Conservation (phyloP, 2,113 vertebrate genomes). For the Menidia beryllina region DNA sequence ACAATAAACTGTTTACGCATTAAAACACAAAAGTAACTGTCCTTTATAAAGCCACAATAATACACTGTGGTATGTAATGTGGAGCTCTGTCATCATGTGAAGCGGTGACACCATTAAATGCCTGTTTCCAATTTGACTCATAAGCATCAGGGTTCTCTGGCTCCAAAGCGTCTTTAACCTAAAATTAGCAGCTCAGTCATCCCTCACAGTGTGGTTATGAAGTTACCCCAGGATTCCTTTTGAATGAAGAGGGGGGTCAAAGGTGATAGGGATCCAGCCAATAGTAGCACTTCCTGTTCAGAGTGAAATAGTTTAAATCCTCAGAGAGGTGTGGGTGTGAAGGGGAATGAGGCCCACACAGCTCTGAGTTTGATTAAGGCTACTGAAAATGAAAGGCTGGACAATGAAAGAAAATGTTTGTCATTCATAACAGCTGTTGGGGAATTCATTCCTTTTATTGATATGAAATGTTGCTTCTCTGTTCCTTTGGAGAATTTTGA, state of each 20-base stretch:
- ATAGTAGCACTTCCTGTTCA: conserved; percentile 56
- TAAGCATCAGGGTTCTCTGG: conserved; percentile 6
- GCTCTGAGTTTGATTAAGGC: conserved; percentile 41
- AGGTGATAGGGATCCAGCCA: conserved; percentile 40
- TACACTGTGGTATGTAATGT: background rate
- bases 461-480: background rate
- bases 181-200: conserved; percentile 45
- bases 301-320: conserved; percentile 71
- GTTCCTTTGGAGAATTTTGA: background rate
- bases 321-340: conserved; percentile 62
- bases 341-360: conserved; percentile 48
- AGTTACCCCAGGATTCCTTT: conserved; percentile 38
- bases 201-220: conserved; percentile 11
- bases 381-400: background rate
- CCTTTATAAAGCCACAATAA: background rate
- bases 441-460: conserved; percentile 4
- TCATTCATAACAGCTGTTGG: background rate
- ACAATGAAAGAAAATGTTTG: background rate
- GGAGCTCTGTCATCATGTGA: background rate
- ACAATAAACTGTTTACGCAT: background rate
- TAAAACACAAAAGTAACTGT: background rate
- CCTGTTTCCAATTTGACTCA: conserved; percentile 48
- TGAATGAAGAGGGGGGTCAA: conserved; percentile 51
- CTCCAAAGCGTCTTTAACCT: conserved; percentile 25
- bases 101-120: conserved; percentile 13